Evolutionary conservation across 2,797 vertebrate species (phyloP).

Genomic region (Rhinatrema bivittatum): DNA sequence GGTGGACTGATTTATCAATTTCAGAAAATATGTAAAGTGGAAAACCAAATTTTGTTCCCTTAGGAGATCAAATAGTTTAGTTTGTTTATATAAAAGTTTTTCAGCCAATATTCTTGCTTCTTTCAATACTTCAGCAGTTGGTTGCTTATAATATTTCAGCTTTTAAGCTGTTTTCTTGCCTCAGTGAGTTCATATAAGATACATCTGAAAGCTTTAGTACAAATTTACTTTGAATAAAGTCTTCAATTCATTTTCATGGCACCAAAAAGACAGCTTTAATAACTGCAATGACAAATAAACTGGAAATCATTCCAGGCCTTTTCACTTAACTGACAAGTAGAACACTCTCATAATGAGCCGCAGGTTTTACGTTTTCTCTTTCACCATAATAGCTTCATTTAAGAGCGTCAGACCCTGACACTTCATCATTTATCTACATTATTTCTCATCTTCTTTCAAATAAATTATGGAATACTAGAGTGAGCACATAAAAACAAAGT

Average conservation of each 20-base stretch:
- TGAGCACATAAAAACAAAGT: constrained; percentile 81
- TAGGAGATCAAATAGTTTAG: constrained; percentile 41
- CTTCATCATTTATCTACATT: constrained; percentile 88
- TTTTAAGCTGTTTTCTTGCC: constrained; percentile 78
- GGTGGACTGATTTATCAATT: constrained; percentile 41
- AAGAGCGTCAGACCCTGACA: constrained; percentile 81
- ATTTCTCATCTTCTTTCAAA: constrained; percentile 84
- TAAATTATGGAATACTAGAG: constrained; percentile 83
- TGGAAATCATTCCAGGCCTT: constrained; percentile 77
- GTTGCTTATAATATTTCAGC: constrained; percentile 68
- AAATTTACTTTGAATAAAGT: constrained; percentile 78
- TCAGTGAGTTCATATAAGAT: constrained; percentile 77
- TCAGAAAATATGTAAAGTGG: constrained; percentile 20
- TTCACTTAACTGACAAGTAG: constrained; percentile 82
- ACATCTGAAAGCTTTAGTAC: constrained; percentile 76
- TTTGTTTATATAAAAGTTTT: constrained; percentile 47
- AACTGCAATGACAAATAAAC: constrained; percentile 87
- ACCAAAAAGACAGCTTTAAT: constrained; percentile 83
- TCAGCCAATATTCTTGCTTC: constrained; percentile 37
- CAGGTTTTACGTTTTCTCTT: constrained; percentile 76
- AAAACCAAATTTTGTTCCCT: constrained; percentile 41
- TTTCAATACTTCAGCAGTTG: constrained; percentile 52
- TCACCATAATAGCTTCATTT: constrained; percentile 84
- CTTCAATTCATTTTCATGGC: constrained; percentile 78
- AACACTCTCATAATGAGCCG: constrained; percentile 79